Conservation (phyloP, 2,888 invertebrate genomes). For the Synergus japonicus region DNA sequence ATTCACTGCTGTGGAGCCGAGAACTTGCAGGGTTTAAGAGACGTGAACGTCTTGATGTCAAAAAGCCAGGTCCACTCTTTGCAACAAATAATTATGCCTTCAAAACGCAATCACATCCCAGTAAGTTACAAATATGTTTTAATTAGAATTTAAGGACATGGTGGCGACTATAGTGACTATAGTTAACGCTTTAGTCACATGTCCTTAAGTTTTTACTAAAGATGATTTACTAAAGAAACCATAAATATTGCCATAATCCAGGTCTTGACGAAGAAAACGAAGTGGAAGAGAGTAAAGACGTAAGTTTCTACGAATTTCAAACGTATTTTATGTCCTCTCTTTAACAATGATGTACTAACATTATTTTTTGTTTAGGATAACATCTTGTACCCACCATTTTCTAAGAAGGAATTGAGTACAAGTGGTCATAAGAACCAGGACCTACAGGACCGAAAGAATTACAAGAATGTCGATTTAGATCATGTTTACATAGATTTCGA, state of each 20-base stretch:
- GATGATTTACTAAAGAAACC: neutral
- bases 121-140: constrained; percentile 48
- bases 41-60: constrained; percentile 93
- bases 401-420: constrained; percentile 65
- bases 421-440: constrained; percentile 43
- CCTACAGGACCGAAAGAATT: constrained; percentile 43
- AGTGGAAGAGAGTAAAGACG: constrained; percentile 12
- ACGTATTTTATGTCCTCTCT: neutral
- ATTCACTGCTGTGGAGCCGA: constrained; percentile 63
- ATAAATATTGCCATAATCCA: constrained; percentile 12
- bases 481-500: constrained; percentile 89
- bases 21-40: constrained; percentile 86
- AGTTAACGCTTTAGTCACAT: too few relatives aligned
- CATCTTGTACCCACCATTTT: constrained; percentile 55
- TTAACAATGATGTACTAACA: neutral
- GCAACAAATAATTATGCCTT: constrained; percentile 83
- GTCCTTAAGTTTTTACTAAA: too few relatives aligned
- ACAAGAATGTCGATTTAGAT: constrained; percentile 84
- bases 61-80: constrained; percentile 94
- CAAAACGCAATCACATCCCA: constrained; percentile 63
- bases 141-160: neutral
- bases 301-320: neutral
- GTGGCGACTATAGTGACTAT: too few relatives aligned
- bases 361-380: constrained; percentile 47
- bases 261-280: constrained; percentile 34